Conservation (phyloP, 2,888 invertebrate species). For the Leucania comma region DNA sequence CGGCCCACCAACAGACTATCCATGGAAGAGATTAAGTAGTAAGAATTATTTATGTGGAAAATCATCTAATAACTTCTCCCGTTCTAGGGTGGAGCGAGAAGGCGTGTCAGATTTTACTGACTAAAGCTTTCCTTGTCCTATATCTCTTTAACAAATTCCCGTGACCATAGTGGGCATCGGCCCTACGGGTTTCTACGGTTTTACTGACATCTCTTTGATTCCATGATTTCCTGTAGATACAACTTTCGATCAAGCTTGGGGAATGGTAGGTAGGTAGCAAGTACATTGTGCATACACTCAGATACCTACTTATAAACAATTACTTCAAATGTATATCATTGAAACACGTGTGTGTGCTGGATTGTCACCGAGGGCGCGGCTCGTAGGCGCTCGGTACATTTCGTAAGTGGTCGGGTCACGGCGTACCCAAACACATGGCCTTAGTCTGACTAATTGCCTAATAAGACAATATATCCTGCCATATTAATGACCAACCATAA, state of each 20-base stretch:
- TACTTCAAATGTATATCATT: conserved; percentile 35
- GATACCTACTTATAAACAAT: conserved; percentile 23
- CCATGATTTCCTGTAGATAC: neutral
- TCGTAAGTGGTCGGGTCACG: conserved; percentile 65
- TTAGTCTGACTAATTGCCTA: conserved; percentile 67
- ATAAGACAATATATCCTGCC: conserved; percentile 63
- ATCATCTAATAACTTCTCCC: neutral
- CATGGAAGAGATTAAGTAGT: too few species aligned
- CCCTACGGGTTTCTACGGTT: too few species aligned
- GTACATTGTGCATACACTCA: neutral
- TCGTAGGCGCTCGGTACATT: conserved; percentile 56
- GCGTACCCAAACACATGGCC: conserved; percentile 46
- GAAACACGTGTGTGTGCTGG: conserved; percentile 37
- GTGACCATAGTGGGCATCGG: too few species aligned
- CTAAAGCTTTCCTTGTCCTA: too few species aligned
- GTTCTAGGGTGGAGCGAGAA: too few species aligned
- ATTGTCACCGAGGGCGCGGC: conserved; percentile 54
- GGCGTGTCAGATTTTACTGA: too few species aligned
- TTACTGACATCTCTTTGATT: too few species aligned
- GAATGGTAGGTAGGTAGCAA: neutral
- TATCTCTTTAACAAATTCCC: too few species aligned
- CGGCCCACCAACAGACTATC: neutral
- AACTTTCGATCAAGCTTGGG: neutral
- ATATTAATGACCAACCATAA: conserved; percentile 59
- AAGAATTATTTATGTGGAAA: too few species aligned